Percentiles rank a stretch among this genome's conserved stretches.
These are phyloP conservation scores for Drosophila guanche DNA, from an alignment of 1,140 invertebrate genomes.

Conservation along the genomic window DNA sequence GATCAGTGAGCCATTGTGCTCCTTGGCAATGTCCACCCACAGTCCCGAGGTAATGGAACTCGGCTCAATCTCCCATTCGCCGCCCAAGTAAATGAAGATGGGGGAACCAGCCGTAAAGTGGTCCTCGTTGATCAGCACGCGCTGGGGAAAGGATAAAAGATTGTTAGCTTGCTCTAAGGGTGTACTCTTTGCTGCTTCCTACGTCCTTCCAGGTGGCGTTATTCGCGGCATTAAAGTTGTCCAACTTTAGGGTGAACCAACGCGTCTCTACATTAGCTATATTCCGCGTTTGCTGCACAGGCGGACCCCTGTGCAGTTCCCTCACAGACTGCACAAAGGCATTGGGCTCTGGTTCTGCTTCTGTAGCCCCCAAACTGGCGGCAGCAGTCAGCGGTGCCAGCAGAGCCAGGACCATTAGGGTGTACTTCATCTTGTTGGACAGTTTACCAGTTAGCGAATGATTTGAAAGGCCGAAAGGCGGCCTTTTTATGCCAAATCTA, in stretches of 20 bases:
- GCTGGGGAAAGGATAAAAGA: constrained; percentile 9
- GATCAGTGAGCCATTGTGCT: constrained; percentile 87
- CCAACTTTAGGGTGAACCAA: constrained; percentile 84
- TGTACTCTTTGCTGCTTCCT: background rate
- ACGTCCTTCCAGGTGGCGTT: constrained; percentile 87
- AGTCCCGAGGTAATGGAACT: constrained; percentile 85
- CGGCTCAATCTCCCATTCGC: constrained; percentile 86
- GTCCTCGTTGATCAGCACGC: constrained; percentile 86
- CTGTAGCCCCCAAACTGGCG: constrained; percentile 21
- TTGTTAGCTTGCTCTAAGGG: no score
- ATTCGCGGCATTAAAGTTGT: constrained; percentile 89
- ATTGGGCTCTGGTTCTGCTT: constrained; percentile 7
- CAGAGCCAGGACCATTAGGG: constrained; percentile 29
- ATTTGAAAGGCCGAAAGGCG: constrained; percentile 32
- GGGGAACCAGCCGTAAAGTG: constrained; percentile 85
- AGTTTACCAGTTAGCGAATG: constrained; percentile 58
- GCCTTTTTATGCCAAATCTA: constrained; percentile 63
- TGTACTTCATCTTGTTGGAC: constrained; percentile 52
- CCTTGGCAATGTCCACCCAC: constrained; percentile 86
- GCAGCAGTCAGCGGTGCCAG: constrained; percentile 39
- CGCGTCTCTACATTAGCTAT: constrained; percentile 50
- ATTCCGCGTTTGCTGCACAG: background rate
- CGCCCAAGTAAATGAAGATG: constrained; percentile 87
- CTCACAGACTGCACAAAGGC: constrained; percentile 44
- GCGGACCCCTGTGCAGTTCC: constrained; percentile 56